Evolutionary conservation across 1,140 invertebrate genomes (phyloP).

Genomic region (Aphis gossypii): DNA sequence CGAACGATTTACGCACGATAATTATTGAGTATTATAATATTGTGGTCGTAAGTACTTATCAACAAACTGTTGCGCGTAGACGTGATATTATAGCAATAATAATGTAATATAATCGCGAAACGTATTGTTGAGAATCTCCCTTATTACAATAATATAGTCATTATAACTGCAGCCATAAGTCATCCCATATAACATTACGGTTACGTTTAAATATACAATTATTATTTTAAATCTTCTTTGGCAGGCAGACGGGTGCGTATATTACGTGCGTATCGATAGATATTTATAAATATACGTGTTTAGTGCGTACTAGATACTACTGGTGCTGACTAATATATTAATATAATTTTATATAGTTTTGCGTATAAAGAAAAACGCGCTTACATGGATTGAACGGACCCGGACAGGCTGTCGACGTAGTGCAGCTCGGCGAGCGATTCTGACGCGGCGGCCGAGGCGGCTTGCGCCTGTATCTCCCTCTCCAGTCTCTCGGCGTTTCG

Average conservation of each 20-base stretch:
- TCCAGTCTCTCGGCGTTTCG: constrained; percentile 58
- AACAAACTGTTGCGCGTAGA: neutral
- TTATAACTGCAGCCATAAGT: neutral
- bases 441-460: constrained; percentile 52
- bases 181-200: neutral
- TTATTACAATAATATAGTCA: neutral
- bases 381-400: constrained; percentile 58
- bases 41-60: neutral
- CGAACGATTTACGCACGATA: neutral
- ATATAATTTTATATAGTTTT: neutral
- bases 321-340: neutral
- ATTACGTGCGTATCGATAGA: no score
- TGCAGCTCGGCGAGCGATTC: constrained; percentile 47
- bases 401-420: constrained; percentile 57
- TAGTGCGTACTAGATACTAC: neutral
- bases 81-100: neutral
- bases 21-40: neutral
- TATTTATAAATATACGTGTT: neutral
- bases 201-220: no score
- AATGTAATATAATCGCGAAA: neutral
- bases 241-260: neutral
- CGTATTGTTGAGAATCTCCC: neutral
- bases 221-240: neutral
- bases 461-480: constrained; percentile 50
- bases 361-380: constrained; percentile 11